Percentiles rank a stretch among this genome's conserved stretches.
phyloP scores from a whole-genome alignment of 2,113 vertebrate genomes.

The Mormyrus iriodes region DNA sequence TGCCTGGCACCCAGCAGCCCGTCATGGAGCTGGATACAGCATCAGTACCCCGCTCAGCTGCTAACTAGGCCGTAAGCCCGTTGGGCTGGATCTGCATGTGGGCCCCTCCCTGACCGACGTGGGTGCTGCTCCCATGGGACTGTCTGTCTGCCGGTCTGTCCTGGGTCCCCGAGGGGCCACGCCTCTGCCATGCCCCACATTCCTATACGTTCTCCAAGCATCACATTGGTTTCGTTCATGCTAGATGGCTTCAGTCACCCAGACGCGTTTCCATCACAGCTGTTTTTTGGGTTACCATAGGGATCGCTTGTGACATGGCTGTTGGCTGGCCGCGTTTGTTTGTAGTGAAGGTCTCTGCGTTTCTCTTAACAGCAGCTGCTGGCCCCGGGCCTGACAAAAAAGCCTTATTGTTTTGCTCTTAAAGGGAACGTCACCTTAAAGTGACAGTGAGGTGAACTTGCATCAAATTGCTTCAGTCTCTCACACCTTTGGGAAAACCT shows the following conservation, averaged over 20 bases:
- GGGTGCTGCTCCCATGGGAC: background rate
- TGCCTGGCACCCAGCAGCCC: background rate
- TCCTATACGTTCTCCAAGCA: background rate
- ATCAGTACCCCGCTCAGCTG: background rate
- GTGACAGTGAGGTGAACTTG: slow-evolving; percentile 50
- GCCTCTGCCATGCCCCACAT: background rate
- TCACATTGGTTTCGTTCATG: background rate
- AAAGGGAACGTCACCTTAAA: slow-evolving; percentile 53
- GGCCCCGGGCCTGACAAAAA: slow-evolving; percentile 49
- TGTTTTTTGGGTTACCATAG: slow-evolving; percentile 60
- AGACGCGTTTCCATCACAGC: slow-evolving; percentile 56
- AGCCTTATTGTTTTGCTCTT: slow-evolving; percentile 55
- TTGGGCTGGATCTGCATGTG: background rate
- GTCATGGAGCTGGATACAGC: slow-evolving; percentile 22
- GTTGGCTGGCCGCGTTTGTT: slow-evolving; percentile 45
- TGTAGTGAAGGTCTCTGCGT: slow-evolving; percentile 52
- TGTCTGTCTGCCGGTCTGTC: background rate
- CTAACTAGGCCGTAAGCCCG: slow-evolving; percentile 12
- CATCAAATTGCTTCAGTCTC: slow-evolving; percentile 39
- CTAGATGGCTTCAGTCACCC: slow-evolving; percentile 10
- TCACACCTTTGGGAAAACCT: background rate
- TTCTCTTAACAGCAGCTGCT: background rate
- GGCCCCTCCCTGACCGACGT: background rate
- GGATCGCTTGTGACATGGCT: slow-evolving; percentile 56
- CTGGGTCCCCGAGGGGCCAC: background rate